Evolutionary conservation across 2,113 vertebrate genomes (phyloP), one percentile per base, ranked within the genome.

Genomic region (Catharus bicknelli): DNA sequence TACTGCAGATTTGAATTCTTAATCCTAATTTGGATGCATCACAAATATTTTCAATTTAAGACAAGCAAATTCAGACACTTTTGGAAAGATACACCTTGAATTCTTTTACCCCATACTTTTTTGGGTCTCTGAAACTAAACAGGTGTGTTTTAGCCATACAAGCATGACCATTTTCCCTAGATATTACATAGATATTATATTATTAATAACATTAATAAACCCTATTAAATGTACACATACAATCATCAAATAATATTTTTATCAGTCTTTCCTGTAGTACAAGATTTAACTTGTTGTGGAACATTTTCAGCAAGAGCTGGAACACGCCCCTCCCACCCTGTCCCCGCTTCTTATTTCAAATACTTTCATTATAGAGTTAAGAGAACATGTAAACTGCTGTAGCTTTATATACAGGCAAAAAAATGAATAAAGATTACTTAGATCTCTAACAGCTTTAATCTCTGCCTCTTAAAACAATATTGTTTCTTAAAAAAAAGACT

Each of bases 321-420:
- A 88, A 75, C 25, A 34, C 2, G 5, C 2, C 6, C 4, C 7
- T 19, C 5, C 6, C 11, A 34, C 2, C 10, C 13, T 38, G 38
- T 38, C 22, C 1, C 17, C 26, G 0, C 30, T 50, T 51, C 42
- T 67, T 51, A 59, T 16, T 72, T 87, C 7, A 63, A 58, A 34
- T 34, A 78, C 2, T 29, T 68, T 16, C 5, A 15, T 64, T 13
- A 43, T 9, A 15, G 30, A 83, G 23, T 68, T 36, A 40, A 30
- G 18, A 63, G 70, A 47, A 43, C 3, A 32, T 2, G 7, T 22
- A 18, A 72, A 64, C 4, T 2, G 0, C 6, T 69, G 8, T 20
- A 43, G 26, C 6, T 64, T 76, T n/a, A 72, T 26, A 55, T 61
- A 88, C 7, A 61, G 18, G 25, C 2, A 79, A 51, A 93, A 50